phyloP scores from a whole-genome alignment of 2,113 vertebrate species.

The Peromyscus maniculatus region DNA sequence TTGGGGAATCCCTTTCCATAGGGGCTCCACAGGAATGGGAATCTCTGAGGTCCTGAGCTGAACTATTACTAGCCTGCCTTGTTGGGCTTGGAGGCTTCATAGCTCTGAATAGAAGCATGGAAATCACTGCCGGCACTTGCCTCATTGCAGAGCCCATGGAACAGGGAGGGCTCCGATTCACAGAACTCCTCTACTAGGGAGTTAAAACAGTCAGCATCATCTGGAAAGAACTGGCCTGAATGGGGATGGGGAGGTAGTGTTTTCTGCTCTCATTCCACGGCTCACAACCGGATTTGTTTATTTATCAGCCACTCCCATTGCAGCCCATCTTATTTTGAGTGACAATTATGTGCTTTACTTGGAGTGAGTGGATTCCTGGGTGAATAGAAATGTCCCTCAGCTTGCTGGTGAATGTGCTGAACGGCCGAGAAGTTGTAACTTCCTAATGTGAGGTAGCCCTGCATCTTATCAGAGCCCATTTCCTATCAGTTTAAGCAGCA shows the following conservation, averaged over 20 bases:
- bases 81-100: conserved; percentile 66
- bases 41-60: neutral
- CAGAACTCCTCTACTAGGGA: neutral
- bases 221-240: neutral
- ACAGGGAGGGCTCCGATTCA: neutral
- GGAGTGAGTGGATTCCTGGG: neutral
- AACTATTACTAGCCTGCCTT: conserved; percentile 35
- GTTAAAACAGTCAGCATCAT: neutral
- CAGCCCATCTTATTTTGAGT: neutral
- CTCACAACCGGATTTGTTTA: neutral
- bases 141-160: neutral
- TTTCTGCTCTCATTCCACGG: neutral
- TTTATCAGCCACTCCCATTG: neutral
- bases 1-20: neutral
- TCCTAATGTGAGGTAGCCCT: neutral
- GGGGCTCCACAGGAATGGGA: neutral
- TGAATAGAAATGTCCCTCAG: neutral
- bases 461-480: neutral
- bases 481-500: neutral
- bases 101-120: conserved; percentile 67
- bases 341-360: neutral
- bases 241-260: neutral
- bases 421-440: neutral
- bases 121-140: neutral
- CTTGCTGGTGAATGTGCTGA: neutral